These are phyloP conservation scores for Meloidogyne floridensis DNA, from an alignment of 1,140 invertebrate genomes.

Conservation along the genomic window DNA sequence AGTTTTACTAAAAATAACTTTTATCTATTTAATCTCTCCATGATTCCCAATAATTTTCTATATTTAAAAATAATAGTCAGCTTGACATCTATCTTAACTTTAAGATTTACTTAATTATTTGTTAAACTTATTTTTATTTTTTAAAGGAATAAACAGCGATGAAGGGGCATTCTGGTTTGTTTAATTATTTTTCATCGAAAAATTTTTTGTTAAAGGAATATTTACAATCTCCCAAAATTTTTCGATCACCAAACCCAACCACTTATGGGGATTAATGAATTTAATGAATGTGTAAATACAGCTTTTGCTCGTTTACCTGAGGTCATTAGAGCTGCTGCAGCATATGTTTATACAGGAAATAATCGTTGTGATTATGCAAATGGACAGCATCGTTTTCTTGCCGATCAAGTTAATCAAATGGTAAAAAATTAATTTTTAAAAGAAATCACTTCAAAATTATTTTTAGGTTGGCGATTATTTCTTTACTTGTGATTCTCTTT, in stretches of 20 bases:
- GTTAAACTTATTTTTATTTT: neutral
- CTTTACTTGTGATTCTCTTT: constrained; percentile 63
- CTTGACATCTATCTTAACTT: too few relatives aligned
- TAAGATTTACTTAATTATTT: too few relatives aligned
- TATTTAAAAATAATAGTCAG: too few relatives aligned
- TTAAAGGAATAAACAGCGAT: constrained; percentile 58
- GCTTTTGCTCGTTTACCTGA: constrained; percentile 53
- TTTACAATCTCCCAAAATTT: constrained; percentile 62
- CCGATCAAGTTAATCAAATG: constrained; percentile 66
- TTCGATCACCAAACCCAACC: constrained; percentile 61
- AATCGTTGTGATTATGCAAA: constrained; percentile 47
- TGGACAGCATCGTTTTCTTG: constrained; percentile 50
- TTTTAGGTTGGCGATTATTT: constrained; percentile 54
- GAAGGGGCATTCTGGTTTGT: constrained; percentile 47
- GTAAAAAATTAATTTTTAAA: constrained; percentile 45
- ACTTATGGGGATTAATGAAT: constrained; percentile 49
- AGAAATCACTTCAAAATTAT: neutral
- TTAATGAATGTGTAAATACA: constrained; percentile 58
- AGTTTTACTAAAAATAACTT: too few relatives aligned
- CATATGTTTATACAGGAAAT: constrained; percentile 58
- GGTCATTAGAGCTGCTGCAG: constrained; percentile 58
- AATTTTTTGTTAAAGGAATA: constrained; percentile 58
- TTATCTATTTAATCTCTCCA: neutral
- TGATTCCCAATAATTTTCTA: too few relatives aligned
- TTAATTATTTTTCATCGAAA: neutral